Conservation (phyloP, 2,113 vertebrate genomes). For the Neolamprologus caudopunctatus region DNA sequence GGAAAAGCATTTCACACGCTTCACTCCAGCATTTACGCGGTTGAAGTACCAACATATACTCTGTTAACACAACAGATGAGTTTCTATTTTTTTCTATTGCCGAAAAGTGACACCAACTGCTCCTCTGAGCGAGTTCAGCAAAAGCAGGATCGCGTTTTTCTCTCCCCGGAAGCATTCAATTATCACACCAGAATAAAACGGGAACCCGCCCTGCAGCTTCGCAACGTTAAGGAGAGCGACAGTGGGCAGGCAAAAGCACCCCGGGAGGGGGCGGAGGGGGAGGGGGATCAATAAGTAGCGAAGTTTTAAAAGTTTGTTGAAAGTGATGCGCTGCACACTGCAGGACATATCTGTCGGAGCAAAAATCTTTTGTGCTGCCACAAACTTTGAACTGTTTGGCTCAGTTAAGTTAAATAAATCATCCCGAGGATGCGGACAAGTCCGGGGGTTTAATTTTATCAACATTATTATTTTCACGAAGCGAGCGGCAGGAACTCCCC, state of each 20-base stretch:
- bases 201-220: background rate
- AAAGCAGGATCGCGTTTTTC: background rate
- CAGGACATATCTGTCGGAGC: constrained; percentile 5
- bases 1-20: accelerated
- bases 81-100: background rate
- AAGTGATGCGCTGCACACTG: background rate
- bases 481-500: background rate
- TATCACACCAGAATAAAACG: constrained; percentile 29
- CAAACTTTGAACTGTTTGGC: background rate
- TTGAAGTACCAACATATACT: background rate
- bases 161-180: constrained; percentile 49
- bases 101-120: constrained; percentile 23
- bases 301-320: background rate
- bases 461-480: background rate
- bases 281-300: background rate
- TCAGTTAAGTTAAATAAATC: background rate
- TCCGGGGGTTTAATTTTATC: background rate
- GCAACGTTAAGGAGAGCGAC: background rate
- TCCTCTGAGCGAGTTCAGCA: background rate
- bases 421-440: background rate
- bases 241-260: background rate
- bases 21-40: background rate
- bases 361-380: background rate
- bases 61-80: background rate
- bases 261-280: accelerated